Conservation (phyloP, 2,113 vertebrate species). For the Ranitomeya imitator region DNA sequence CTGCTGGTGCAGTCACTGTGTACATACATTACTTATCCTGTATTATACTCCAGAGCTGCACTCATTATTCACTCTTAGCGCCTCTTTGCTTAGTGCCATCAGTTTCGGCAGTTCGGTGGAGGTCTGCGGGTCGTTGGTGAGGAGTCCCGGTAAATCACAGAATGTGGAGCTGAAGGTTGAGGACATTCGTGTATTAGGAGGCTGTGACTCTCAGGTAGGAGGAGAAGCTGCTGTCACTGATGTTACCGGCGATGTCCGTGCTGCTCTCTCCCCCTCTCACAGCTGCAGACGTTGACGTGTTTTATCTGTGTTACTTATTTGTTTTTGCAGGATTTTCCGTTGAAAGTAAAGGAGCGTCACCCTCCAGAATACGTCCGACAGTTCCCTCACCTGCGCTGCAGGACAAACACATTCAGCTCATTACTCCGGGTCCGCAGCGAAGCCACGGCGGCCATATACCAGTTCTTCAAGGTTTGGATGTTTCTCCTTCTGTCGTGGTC, state of each 20-base stretch:
- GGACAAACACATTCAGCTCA: constrained; percentile 79
- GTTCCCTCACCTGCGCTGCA: constrained; percentile 89
- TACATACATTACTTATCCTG: background rate
- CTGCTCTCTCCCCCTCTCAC: background rate
- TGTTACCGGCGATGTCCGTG: too few species aligned
- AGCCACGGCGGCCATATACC: constrained; percentile 84
- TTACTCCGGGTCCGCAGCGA: constrained; percentile 89
- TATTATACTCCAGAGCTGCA: background rate
- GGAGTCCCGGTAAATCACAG: constrained; percentile 82
- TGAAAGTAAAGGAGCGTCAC: constrained; percentile 86
- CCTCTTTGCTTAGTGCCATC: constrained; percentile 70
- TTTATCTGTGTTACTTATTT: background rate
- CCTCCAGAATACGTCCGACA: constrained; percentile 84
- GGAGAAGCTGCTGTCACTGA: background rate
- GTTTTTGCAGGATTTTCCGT: constrained; percentile 81
- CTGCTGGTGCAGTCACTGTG: background rate
- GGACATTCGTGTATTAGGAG: constrained; percentile 80
- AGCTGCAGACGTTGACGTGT: background rate
- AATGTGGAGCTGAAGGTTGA: constrained; percentile 84
- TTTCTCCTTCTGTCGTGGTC: background rate
- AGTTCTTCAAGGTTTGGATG: constrained; percentile 85
- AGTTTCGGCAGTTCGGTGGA: constrained; percentile 89
- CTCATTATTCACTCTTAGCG: background rate
- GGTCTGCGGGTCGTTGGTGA: constrained; percentile 80
- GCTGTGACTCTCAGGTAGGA: constrained; percentile 83